A percentile compares a stretch with the other conserved stretches of the same genome.
Conservation (phyloP, 35 echinoderm and acorn worm genomes). For the Hemicentrotus pulcherrimus region DNA sequence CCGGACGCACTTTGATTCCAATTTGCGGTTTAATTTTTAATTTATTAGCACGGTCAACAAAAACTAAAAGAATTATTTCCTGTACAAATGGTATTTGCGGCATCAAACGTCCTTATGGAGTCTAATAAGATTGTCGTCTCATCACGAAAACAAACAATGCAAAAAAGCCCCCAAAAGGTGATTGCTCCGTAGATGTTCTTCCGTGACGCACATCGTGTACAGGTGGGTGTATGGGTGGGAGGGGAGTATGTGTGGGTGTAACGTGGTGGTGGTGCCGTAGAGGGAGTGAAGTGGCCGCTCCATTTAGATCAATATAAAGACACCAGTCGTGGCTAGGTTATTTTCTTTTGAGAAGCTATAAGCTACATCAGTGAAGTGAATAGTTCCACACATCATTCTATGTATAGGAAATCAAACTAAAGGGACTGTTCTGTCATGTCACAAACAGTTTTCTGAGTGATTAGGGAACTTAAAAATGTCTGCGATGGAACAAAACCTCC, state of each 20-base stretch:
- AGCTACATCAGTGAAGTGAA: too few species aligned
- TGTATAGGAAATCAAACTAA: too few species aligned
- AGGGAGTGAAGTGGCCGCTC: too few species aligned
- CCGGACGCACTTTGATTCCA: not conserved
- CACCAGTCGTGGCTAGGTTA: too few species aligned
- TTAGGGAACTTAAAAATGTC: too few species aligned
- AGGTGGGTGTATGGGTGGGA: not conserved
- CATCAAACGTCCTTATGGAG: not conserved
- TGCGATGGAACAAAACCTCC: too few species aligned
- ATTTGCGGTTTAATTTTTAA: not conserved
- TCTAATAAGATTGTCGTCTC: not conserved
- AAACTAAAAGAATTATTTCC: not conserved
- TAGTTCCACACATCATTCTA: too few species aligned
- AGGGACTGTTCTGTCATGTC: too few species aligned
- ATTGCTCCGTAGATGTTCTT: not conserved
- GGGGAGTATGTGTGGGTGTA: not conserved
- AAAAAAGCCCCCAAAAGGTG: not conserved
- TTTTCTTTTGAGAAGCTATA: too few species aligned
- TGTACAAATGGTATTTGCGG: not conserved
- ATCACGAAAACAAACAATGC: conserved; percentile 12
- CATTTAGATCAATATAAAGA: too few species aligned
- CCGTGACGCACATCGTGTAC: not conserved
- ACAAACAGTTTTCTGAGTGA: too few species aligned
- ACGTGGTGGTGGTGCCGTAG: not conserved
- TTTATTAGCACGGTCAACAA: conserved; percentile 4